Percentiles rank a stretch among this genome's conserved stretches.
Conservation (phyloP, 2,797 vertebrate species). For the Rhinogobio ventralis region DNA sequence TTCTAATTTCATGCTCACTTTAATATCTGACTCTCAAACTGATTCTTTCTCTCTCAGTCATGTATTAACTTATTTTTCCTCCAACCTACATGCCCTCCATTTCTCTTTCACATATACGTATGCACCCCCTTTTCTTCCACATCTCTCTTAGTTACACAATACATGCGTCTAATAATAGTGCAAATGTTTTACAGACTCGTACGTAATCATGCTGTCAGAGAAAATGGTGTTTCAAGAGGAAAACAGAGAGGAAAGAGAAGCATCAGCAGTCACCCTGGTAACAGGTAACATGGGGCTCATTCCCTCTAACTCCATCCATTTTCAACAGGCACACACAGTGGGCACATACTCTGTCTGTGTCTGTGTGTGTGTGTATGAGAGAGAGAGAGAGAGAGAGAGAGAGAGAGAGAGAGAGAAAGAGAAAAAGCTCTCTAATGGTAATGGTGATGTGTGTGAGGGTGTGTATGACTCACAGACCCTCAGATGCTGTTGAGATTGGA, state of each 20-base stretch:
- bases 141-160: neutral
- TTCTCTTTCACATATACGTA: neutral
- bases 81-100: neutral
- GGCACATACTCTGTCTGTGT: neutral
- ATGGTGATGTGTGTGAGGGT: conserved; percentile 51
- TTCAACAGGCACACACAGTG: conserved; percentile 37
- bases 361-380: neutral
- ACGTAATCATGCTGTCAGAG: conserved; percentile 37
- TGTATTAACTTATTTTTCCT: neutral
- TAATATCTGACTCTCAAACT: neutral
- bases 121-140: neutral
- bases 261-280: conserved; percentile 56
- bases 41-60: neutral
- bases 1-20: neutral
- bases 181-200: conserved; percentile 21
- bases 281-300: conserved; percentile 52
- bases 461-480: conserved; percentile 49
- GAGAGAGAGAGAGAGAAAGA: neutral
- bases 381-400: too few species aligned
- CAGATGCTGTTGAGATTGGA: conserved; percentile 53
- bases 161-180: conserved; percentile 33
- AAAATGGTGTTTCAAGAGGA: conserved; percentile 49
- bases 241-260: conserved; percentile 26
- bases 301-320: conserved; percentile 33
- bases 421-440: conserved; percentile 45